Conservation (phyloP, 1,140 invertebrate species). For the Campoletis sonorensis region DNA sequence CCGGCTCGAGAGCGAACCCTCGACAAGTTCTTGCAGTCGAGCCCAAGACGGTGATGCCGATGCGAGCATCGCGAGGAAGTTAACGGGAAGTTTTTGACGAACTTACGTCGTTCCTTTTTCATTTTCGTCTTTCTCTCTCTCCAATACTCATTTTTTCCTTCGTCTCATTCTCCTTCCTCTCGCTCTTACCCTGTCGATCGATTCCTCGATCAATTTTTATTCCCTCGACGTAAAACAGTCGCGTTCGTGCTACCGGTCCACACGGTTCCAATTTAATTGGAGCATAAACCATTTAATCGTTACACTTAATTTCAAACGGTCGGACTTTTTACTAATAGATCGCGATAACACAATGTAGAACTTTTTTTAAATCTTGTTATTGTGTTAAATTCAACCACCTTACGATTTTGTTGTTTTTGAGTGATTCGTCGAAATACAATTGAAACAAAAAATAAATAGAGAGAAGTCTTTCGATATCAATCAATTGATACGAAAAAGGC, state of each 20-base stretch:
- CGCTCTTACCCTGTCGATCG: background rate
- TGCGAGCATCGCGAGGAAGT: slow-evolving; percentile 58
- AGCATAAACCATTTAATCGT: too few relatives aligned
- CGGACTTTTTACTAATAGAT: background rate
- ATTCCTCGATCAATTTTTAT: background rate
- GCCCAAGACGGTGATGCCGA: slow-evolving; percentile 70
- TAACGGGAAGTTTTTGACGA: slow-evolving; percentile 50
- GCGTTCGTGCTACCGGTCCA: background rate
- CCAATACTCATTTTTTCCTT: background rate
- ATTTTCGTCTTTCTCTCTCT: background rate
- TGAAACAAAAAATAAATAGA: too few relatives aligned
- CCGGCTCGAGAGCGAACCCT: slow-evolving; percentile 48
- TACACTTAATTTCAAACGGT: too few relatives aligned
- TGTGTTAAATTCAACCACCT: too few relatives aligned
- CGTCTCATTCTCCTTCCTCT: background rate
- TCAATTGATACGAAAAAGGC: too few relatives aligned
- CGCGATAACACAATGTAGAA: too few relatives aligned
- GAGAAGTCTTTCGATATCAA: too few relatives aligned
- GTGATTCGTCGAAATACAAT: too few relatives aligned
- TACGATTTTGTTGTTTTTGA: too few relatives aligned
- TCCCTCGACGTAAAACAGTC: background rate
- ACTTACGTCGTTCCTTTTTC: background rate
- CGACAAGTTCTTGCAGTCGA: slow-evolving; percentile 67
- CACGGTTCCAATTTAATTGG: background rate
- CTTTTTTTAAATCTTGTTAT: too few relatives aligned